These are phyloP conservation scores for Litocranius walleri DNA, from an alignment of 2,113 vertebrate species.

Conservation along the genomic window DNA sequence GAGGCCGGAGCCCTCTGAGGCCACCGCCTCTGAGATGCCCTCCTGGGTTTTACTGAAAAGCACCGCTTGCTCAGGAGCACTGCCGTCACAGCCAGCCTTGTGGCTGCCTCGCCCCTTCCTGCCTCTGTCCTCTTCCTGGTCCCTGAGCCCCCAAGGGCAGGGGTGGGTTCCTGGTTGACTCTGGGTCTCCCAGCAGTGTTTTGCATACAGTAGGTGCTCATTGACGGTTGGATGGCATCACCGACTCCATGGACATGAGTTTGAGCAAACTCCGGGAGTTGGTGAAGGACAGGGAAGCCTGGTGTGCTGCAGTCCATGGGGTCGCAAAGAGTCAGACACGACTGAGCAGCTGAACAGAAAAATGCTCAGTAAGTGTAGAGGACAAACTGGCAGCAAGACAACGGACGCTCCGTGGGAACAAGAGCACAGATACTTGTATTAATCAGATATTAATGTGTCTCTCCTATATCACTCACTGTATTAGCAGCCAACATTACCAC, in stretches of 20 bases:
- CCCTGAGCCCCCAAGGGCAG: neutral
- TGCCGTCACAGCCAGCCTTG: fast-evolving
- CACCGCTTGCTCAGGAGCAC: neutral
- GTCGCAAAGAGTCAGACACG: neutral
- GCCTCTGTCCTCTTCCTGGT: neutral
- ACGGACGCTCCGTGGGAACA: fast-evolving
- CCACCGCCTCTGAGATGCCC: neutral
- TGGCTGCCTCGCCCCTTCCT: fast-evolving
- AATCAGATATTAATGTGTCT: fast-evolving
- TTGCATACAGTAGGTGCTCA: neutral
- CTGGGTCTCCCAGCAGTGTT: neutral
- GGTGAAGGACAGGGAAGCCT: neutral
- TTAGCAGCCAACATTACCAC: fast-evolving
- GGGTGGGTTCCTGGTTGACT: neutral
- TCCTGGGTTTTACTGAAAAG: neutral
- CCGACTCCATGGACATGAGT: neutral
- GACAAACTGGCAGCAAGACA: neutral
- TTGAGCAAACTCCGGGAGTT: neutral
- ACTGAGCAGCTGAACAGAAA: neutral
- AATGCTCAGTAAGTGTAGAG: neutral
- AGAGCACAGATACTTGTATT: fast-evolving
- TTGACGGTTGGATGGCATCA: neutral
- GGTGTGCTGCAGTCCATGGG: neutral
- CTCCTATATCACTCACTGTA: fast-evolving
- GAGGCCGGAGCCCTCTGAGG: neutral